A percentile compares a stretch with the other conserved stretches of the same genome.
Conservation (phyloP, 2,888 invertebrate genomes). For the Nomada goodeniana region DNA sequence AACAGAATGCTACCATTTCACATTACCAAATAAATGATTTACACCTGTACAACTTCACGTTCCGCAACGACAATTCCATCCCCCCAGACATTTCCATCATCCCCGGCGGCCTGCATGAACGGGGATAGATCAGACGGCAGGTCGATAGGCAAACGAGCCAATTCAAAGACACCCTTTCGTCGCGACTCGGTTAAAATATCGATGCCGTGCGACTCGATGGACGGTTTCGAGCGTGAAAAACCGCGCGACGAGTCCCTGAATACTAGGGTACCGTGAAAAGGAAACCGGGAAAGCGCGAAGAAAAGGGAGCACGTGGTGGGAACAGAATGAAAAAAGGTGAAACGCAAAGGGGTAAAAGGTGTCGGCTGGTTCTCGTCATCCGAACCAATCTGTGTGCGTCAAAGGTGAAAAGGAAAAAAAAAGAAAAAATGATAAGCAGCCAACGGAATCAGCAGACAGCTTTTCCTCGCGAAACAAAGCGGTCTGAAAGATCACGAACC, state of each 20-base stretch:
- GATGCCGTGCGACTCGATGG: slow-evolving; percentile 16
- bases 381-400: slow-evolving; percentile 63
- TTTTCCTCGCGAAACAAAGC: slow-evolving; percentile 52
- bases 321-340: background rate
- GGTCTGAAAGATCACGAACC: slow-evolving; percentile 36
- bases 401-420: slow-evolving; percentile 47
- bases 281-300: background rate
- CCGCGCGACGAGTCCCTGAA: slow-evolving; percentile 19
- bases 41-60: no score
- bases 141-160: slow-evolving; percentile 19
- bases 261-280: slow-evolving; percentile 11
- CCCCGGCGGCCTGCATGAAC: no score
- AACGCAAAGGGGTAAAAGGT: slow-evolving; percentile 38
- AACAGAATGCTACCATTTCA: no score
- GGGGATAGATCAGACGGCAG: background rate
- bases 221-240: slow-evolving; percentile 14
- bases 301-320: background rate
- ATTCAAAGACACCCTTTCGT: slow-evolving; percentile 15
- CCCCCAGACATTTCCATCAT: no score
- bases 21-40: no score
- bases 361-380: slow-evolving; percentile 45
- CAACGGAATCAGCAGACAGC: slow-evolving; percentile 49
- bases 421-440: slow-evolving; percentile 50
- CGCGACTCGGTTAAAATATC: slow-evolving; percentile 21
- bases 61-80: no score